Evolutionary conservation across 2,888 invertebrate genomes (phyloP), one percentile per base, ranked within the genome.

Genomic region (Chymomyza caudatula): DNA sequence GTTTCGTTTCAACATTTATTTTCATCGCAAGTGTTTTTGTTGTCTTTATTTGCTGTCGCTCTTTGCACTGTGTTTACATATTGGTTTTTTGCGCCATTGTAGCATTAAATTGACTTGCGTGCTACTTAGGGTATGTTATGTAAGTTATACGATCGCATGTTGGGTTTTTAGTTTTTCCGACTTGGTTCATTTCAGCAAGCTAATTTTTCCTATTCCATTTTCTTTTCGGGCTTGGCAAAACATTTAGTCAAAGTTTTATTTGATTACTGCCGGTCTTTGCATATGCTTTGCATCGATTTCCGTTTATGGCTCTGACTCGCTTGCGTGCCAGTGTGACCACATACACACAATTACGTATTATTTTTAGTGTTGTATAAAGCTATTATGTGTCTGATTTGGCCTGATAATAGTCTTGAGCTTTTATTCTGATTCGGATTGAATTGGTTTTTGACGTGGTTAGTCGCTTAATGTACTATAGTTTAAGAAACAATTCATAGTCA

Each of bases 251-350:
- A 47, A 47, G 47, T 47, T 47, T 47, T 47, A 47, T 47, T 47
- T 47, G 44, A 17, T 15, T 4, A 47, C 15, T 19, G 47, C 2
- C 17, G 19, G 19, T 47, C 19, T 15, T 47, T 13, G 20, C 51
- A 51, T 51, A 67, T 44, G 65, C 67, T 68, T 74, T 65, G 68
- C 67, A 67, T 82, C 74, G 77, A 82, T 79, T 80, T 80, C 83
- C 79, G 75, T 60, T 78, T 78, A 79, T 79, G 78, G 49, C 25
- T 51, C 29, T 62, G 51, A 60, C 58, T 52, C 56, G 56, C 15
- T 69, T 71, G 69, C 67, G 66, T 76, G 76, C 65, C 53, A 47
- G 47, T 17, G 66, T 70, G 57, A 57, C 51, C 55, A n/a, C 52
- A 61, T 71, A 70, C 70, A 70, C 71, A 70, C 69, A 74, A 55